Evolutionary conservation across 1,140 invertebrate species (phyloP).

Genomic region (Philotrypesis tridentata): DNA sequence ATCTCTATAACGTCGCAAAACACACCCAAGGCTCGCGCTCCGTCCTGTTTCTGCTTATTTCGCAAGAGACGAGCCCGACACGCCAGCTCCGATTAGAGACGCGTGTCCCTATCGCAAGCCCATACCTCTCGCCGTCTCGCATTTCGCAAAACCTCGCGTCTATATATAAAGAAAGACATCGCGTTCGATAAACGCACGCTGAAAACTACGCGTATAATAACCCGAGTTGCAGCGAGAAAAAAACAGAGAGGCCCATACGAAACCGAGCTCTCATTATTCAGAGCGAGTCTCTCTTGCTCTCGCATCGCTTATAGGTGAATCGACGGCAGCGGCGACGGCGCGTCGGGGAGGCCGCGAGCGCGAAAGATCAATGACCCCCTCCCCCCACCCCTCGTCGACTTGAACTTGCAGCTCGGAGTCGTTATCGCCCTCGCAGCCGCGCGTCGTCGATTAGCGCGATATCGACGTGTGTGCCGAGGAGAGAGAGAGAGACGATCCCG

Average conservation of each 20-base stretch:
- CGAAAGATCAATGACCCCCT: slow-evolving; percentile 40
- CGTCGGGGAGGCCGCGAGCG: neutral
- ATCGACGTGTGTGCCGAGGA: slow-evolving; percentile 20
- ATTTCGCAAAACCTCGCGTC: neutral
- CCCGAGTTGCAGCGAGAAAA: no score
- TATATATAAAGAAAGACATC: no score
- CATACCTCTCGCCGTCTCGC: neutral
- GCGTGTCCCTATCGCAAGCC: neutral
- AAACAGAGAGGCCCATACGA: no score
- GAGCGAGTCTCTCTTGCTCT: neutral
- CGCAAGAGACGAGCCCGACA: neutral
- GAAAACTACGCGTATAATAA: no score
- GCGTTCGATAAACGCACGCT: no score
- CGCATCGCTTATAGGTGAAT: neutral
- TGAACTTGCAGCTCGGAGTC: slow-evolving; percentile 24
- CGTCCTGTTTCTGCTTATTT: neutral
- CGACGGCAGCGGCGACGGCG: neutral
- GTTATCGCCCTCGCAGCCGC: neutral
- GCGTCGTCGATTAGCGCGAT: slow-evolving; percentile 41
- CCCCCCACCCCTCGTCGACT: no score
- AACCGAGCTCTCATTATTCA: neutral
- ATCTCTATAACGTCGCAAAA: no score
- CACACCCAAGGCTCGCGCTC: neutral
- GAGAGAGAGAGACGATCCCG: neutral
- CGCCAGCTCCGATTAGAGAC: neutral